Evolutionary conservation across 2,888 invertebrate species (phyloP).

Genomic region (Hypolimnas misippus): DNA sequence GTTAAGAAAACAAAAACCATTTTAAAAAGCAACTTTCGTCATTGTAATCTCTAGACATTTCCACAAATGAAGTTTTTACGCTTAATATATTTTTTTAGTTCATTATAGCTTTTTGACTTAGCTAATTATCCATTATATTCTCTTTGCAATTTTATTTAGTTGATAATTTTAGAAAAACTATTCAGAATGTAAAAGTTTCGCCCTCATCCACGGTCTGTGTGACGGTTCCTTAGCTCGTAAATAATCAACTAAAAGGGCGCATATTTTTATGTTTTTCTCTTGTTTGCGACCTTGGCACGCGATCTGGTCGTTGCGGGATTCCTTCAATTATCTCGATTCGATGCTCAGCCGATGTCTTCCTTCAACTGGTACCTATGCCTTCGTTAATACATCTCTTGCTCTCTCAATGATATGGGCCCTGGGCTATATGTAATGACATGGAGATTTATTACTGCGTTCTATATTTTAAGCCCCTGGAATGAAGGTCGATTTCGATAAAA

Average conservation of each 20-base stretch:
- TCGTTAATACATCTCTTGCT: slow-evolving; percentile 21
- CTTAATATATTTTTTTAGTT: not conserved
- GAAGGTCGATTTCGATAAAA: slow-evolving; percentile 26
- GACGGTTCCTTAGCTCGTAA: slow-evolving; percentile 47
- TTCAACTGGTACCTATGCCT: slow-evolving; percentile 32
- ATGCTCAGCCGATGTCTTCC: slow-evolving; percentile 31
- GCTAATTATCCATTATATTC: no score
- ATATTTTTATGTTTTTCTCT: slow-evolving; percentile 50
- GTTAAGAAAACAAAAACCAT: no score
- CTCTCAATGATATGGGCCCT: slow-evolving; percentile 28
- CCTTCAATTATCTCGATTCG: slow-evolving; percentile 51
- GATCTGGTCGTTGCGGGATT: slow-evolving; percentile 53
- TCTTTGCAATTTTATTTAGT: not conserved
- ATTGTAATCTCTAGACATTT: not conserved
- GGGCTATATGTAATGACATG: slow-evolving; percentile 33
- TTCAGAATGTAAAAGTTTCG: not conserved
- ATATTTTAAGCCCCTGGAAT: slow-evolving; percentile 27
- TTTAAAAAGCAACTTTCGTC: slow-evolving; percentile 2
- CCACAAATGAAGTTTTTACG: not conserved
- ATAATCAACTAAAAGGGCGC: slow-evolving; percentile 56
- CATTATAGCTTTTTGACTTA: no score
- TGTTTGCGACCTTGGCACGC: slow-evolving; percentile 65
- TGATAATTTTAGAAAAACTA: not conserved
- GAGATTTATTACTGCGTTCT: slow-evolving; percentile 27
- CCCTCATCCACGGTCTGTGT: not conserved